Evolutionary conservation across 2,888 invertebrate species (phyloP), one percentile per base, ranked within the genome.

Genomic region (Lingula anatina): DNA sequence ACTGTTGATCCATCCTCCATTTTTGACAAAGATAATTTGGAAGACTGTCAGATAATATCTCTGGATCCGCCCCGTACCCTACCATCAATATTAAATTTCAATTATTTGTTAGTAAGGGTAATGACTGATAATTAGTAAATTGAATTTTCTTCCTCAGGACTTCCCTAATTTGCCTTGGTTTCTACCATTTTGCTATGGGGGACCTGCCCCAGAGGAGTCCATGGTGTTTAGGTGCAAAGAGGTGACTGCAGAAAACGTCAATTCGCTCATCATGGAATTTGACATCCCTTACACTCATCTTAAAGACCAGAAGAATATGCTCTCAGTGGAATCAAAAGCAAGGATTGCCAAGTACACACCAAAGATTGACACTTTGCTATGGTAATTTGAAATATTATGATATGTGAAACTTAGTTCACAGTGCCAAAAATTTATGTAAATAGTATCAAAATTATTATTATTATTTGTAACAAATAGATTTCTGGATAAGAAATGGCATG

Each of bases 151-250:
- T 41, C 42, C 54, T 4, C 60, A 73, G 68, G 75, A 76, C 55
- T 76, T 76, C 52, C 65, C 65, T 4, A 49, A 55, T 3, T 47
- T 70, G 26, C 68, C 68, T 3, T 76, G 76, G 76, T 76, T 76
- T 51, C 56, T 76, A 43, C 62, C 63, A 5, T 76, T 63, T 53
- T 71, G 73, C 50, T 75, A 57, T 49, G 76, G 73, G n/a, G 56
- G 51, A 15, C 54, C 57, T 1, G 64, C 71, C 4, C 73, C 73
- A 25, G 65, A 64, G 25, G 68, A 59, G 18, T 56, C 61, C 23
- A 59, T 71, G 52, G 68, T 69, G 2, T 44, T 50, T 5, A 51
- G 57, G 9, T 70, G 70, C 50, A 53, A 57, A n/a, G 54, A 60
- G 15, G 46, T 76, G 5, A 68, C 51, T 1, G 59, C 24, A 2